phyloP scores from a whole-genome alignment of 1,140 invertebrate genomes.

The Ips nitidus region DNA sequence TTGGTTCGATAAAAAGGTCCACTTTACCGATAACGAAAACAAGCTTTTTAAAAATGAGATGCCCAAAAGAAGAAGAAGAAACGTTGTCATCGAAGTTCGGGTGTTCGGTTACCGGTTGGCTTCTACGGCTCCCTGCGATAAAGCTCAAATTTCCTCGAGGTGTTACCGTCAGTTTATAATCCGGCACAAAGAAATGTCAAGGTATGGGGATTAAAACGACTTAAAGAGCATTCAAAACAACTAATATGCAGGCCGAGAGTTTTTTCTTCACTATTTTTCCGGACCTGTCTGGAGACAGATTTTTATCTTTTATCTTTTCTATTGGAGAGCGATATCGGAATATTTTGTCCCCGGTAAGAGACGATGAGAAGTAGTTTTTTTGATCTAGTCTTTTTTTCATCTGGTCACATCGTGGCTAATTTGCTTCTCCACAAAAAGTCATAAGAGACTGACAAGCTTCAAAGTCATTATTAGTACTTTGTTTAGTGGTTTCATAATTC shows the following conservation, averaged over 20 bases:
- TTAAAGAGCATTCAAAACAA: constrained; percentile 33
- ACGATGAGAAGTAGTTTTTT: too few species aligned
- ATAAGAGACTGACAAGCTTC: too few species aligned
- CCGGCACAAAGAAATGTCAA: constrained; percentile 31
- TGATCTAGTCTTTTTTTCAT: too few species aligned
- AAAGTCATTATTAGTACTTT: too few species aligned
- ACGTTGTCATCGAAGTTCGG: constrained; percentile 27
- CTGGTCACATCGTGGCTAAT: too few species aligned
- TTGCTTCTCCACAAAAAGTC: too few species aligned
- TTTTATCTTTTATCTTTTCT: constrained; percentile 11
- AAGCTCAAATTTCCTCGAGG: constrained; percentile 30
- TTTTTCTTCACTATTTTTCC: constrained; percentile 17
- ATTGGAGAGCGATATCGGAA: neutral
- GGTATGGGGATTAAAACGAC: constrained; percentile 27
- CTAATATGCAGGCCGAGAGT: constrained; percentile 24
- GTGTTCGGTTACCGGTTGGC: constrained; percentile 32
- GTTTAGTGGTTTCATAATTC: too few species aligned
- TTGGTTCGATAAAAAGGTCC: constrained; percentile 18
- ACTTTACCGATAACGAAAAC: constrained; percentile 30
- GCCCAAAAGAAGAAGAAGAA: constrained; percentile 8
- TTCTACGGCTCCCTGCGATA: constrained; percentile 20
- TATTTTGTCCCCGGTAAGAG: neutral
- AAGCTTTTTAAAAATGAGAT: constrained; percentile 16
- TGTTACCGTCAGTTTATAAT: constrained; percentile 35
- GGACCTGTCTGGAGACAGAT: constrained; percentile 29